A percentile compares a stretch with the other conserved stretches of the same genome.
phyloP scores from a whole-genome alignment of 2,113 vertebrate genomes.

The Osmerus mordax region DNA sequence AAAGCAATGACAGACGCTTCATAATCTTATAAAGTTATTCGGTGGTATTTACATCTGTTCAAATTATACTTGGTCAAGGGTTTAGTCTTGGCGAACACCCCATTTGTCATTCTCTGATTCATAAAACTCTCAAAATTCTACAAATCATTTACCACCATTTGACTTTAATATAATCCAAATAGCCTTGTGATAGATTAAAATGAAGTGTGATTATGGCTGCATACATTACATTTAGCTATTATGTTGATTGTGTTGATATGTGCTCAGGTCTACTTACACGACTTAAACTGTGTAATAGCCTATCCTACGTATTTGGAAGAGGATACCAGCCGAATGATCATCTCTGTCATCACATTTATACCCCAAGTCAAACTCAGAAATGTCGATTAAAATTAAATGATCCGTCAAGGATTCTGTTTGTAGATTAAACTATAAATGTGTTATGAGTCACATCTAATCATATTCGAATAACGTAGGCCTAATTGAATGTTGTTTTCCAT shows the following conservation, averaged over 20 bases:
- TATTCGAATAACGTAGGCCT: background rate
- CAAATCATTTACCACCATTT: slow-evolving; percentile 14
- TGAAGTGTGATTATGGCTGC: slow-evolving; percentile 52
- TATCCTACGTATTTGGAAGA: slow-evolving; percentile 34
- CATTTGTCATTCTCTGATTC: background rate
- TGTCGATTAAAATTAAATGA: slow-evolving; percentile 50
- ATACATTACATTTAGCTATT: slow-evolving; percentile 51
- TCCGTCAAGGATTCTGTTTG: slow-evolving; percentile 51
- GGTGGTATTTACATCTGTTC: slow-evolving; percentile 3
- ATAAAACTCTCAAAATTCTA: slow-evolving; percentile 7
- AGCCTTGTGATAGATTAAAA: slow-evolving; percentile 50
- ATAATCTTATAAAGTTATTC: slow-evolving; percentile 13
- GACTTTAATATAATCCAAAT: slow-evolving; percentile 46
- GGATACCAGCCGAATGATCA: slow-evolving; percentile 16
- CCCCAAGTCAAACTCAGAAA: slow-evolving; percentile 36
- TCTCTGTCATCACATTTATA: slow-evolving; percentile 46
- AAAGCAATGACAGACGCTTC: slow-evolving; percentile 30
- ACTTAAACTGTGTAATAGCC: slow-evolving; percentile 53
- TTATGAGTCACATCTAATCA: slow-evolving; percentile 44
- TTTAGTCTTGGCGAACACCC: background rate
- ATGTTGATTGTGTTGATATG: slow-evolving; percentile 66
- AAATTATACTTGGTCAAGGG: slow-evolving; percentile 6
- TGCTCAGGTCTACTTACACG: slow-evolving; percentile 44
- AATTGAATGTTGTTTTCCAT: slow-evolving; percentile 56
- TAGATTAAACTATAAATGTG: slow-evolving; percentile 33